Percentiles rank a stretch among this genome's conserved stretches.
phyloP scores from a whole-genome alignment of 1,140 invertebrate genomes.

The Chrysopa pallens region DNA sequence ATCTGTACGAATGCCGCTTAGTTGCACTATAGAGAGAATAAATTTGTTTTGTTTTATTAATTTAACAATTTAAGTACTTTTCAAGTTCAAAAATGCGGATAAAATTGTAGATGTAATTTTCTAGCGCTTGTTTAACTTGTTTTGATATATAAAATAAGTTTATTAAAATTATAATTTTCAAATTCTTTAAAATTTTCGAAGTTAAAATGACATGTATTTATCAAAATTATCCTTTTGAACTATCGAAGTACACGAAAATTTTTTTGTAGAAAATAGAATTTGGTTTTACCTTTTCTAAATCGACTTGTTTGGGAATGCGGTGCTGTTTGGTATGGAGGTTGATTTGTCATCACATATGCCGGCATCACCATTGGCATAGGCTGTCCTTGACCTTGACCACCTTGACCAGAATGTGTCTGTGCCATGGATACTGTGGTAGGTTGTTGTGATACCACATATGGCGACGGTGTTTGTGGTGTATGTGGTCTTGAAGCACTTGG shows the following conservation, averaged over 20 bases:
- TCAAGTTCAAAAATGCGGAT: no score
- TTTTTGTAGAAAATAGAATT: no score
- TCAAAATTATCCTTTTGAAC: no score
- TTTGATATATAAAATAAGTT: no score
- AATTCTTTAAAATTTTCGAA: no score
- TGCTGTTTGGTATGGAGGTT: slow-evolving; percentile 28
- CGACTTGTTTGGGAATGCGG: slow-evolving; percentile 27
- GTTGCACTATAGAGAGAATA: slow-evolving; percentile 28
- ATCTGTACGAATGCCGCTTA: slow-evolving; percentile 37
- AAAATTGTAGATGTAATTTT: no score
- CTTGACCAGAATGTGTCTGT: slow-evolving; percentile 11
- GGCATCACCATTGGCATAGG: slow-evolving; percentile 28
- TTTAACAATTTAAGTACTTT: neutral
- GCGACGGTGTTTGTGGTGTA: slow-evolving; percentile 64
- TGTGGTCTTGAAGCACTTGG: slow-evolving; percentile 54
- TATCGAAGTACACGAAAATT: no score
- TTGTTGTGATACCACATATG: slow-evolving; percentile 10
- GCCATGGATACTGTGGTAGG: slow-evolving; percentile 18
- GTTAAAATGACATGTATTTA: no score
- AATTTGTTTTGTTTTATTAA: slow-evolving; percentile 4
- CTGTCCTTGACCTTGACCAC: slow-evolving; percentile 15
- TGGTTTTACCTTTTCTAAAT: slow-evolving; percentile 24
- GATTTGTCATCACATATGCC: slow-evolving; percentile 28
- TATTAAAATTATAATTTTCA: no score
- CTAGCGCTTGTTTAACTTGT: no score